These are phyloP conservation scores for Melanotaenia trifasciata DNA, from an alignment of 2,797 vertebrate species.

Conservation along the genomic window DNA sequence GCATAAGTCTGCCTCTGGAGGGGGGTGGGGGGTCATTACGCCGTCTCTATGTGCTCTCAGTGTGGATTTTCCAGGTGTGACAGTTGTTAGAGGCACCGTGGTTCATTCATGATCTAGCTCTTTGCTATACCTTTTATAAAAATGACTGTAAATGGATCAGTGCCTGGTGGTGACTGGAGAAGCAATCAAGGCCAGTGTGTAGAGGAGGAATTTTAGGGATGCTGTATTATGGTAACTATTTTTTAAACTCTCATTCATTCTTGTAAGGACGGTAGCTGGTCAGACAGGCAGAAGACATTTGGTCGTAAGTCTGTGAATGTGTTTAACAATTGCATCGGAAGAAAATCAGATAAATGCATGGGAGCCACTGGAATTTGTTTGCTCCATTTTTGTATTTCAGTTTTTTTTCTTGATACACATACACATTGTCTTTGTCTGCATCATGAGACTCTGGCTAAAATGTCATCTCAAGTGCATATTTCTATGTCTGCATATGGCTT, in stretches of 20 bases:
- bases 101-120: conserved; percentile 30
- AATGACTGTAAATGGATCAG: conserved; percentile 12
- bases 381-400: not conserved
- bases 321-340: not conserved
- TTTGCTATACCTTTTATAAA: conserved; percentile 1
- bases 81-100: conserved; percentile 30
- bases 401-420: not conserved
- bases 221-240: not conserved
- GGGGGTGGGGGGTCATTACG: conserved; percentile 50
- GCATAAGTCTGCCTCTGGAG: conserved; percentile 71
- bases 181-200: not conserved
- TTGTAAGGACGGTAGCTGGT: not conserved
- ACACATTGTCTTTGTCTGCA: conserved; percentile 34
- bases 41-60: conserved; percentile 41
- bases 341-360: not conserved
- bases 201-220: conserved; percentile 4
- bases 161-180: not conserved
- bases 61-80: conserved; percentile 30
- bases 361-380: conserved; percentile 23
- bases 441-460: conserved; percentile 41
- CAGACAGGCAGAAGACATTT: conserved; percentile 3
- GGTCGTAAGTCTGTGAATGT: not conserved
- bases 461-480: conserved; percentile 39
- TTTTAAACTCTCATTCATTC: not conserved
- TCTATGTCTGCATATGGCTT: conserved; percentile 41